Percentiles rank a stretch among this genome's conserved stretches.
Evolutionary conservation across 2,888 invertebrate species (phyloP).

Genomic region (Sicus ferrugineus): DNA sequence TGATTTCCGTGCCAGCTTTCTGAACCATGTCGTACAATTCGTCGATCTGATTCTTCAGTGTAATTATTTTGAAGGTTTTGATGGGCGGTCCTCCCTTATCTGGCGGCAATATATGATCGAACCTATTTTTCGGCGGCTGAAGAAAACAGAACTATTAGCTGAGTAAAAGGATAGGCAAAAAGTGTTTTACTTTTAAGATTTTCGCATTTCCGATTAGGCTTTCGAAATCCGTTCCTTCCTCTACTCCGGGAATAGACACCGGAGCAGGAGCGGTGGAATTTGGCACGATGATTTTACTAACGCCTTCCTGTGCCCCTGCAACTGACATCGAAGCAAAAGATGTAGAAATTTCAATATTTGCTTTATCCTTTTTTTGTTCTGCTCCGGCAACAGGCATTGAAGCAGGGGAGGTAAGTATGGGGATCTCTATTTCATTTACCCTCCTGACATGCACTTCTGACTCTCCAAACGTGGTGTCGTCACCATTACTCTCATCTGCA

Average conservation of each 20-base stretch:
- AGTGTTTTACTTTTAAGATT: constrained; percentile 17
- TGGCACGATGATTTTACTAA: neutral
- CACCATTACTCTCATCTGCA: neutral
- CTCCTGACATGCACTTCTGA: neutral
- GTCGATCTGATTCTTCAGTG: constrained; percentile 44
- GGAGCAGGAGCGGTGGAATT: neutral
- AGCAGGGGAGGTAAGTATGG: neutral
- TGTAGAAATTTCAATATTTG: too few species aligned
- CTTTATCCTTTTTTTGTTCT: too few species aligned
- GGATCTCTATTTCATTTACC: neutral
- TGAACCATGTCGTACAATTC: constrained; percentile 39
- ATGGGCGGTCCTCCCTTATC: constrained; percentile 5
- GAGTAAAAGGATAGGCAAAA: too few species aligned
- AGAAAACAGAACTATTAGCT: too few species aligned
- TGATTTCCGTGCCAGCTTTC: constrained; percentile 33
- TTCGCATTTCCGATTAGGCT: constrained; percentile 24
- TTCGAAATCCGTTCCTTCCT: constrained; percentile 14
- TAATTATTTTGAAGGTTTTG: constrained; percentile 45
- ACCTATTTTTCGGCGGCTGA: too few species aligned
- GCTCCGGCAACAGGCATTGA: neutral
- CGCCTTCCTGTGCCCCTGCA: neutral
- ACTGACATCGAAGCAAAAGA: neutral
- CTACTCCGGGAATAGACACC: neutral
- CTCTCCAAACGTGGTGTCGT: neutral
- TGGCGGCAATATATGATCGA: too few species aligned